Evolutionary conservation across 1,140 invertebrate genomes (phyloP).

Genomic region (Rhyacophila brunnea): DNA sequence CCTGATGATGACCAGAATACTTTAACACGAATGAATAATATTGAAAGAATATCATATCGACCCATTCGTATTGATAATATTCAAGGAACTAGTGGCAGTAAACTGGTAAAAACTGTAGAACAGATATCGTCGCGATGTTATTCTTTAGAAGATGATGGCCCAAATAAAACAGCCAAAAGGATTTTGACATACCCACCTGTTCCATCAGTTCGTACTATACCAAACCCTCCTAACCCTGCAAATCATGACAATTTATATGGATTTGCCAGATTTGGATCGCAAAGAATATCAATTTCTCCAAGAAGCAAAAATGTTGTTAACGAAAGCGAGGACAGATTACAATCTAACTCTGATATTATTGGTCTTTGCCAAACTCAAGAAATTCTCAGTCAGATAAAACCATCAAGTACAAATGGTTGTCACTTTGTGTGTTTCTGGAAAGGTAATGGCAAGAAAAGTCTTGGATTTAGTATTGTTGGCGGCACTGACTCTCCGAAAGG

Average conservation of each 20-base stretch:
- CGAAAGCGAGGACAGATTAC: constrained; percentile 33
- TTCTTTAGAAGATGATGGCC: constrained; percentile 16
- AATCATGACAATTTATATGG: constrained; percentile 4
- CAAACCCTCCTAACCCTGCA: neutral
- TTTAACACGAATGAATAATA: constrained; percentile 12
- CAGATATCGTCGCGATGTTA: constrained; percentile 29
- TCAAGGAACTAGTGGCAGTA: constrained; percentile 12
- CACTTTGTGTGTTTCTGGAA: constrained; percentile 68
- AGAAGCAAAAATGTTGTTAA: constrained; percentile 2
- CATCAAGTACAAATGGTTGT: constrained; percentile 24
- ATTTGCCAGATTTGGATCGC: constrained; percentile 17
- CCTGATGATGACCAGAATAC: constrained; percentile 17
- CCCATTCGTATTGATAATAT: constrained; percentile 13
- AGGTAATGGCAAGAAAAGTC: constrained; percentile 78
- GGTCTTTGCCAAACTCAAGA: neutral
- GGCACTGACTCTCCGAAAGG: constrained; percentile 86
- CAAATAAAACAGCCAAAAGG: constrained; percentile 2
- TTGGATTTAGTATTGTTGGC: constrained; percentile 91
- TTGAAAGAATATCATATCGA: constrained; percentile 12
- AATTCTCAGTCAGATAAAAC: neutral
- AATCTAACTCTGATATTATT: neutral
- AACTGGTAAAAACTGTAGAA: constrained; percentile 31
- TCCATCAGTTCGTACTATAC: constrained; percentile 9
- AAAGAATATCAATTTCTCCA: constrained; percentile 9
- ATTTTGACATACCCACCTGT: constrained; percentile 7